Percentiles rank a stretch among this genome's conserved stretches.
These are phyloP conservation scores for Lasiommata megera DNA, from an alignment of 2,888 invertebrate genomes.

Conservation along the genomic window DNA sequence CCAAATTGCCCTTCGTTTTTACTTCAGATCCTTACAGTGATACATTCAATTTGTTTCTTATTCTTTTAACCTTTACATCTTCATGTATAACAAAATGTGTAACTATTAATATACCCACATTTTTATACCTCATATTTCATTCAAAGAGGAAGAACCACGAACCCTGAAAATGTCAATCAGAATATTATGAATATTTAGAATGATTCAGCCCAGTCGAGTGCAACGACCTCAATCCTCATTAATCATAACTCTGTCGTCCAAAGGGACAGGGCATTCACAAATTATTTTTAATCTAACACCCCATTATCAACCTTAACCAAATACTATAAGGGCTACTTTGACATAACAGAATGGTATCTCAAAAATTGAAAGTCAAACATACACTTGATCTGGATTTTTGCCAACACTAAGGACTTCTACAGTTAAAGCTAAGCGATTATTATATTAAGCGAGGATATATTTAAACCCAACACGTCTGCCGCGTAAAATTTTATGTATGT, in stretches of 20 bases:
- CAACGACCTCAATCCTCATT: constrained; percentile 37
- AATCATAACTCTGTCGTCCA: constrained; percentile 39
- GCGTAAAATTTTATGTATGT: too few relatives aligned
- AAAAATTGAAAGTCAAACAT: constrained; percentile 38
- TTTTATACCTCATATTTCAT: constrained; percentile 9
- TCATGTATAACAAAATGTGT: background rate
- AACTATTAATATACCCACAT: constrained; percentile 2
- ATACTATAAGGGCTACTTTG: constrained; percentile 3
- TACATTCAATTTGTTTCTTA: too few relatives aligned
- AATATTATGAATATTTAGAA: constrained; percentile 37
- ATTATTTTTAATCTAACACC: constrained; percentile 18
- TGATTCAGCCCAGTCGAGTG: constrained; percentile 34
- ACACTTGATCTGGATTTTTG: constrained; percentile 35
- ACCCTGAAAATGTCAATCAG: constrained; percentile 25
- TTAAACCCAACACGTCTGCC: too few relatives aligned
- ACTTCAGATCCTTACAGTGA: too few relatives aligned
- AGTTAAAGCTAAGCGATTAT: background rate
- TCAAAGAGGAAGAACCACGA: constrained; percentile 5
- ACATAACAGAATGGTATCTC: constrained; percentile 27
- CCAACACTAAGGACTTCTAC: constrained; percentile 30
- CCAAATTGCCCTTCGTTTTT: too few relatives aligned
- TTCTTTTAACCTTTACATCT: too few relatives aligned
- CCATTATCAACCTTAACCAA: constrained; percentile 17
- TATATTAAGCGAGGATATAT: background rate
- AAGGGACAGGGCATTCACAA: constrained; percentile 33